These are phyloP conservation scores for Stictocephala bisonia DNA, from an alignment of 2,888 invertebrate genomes.

Conservation along the genomic window DNA sequence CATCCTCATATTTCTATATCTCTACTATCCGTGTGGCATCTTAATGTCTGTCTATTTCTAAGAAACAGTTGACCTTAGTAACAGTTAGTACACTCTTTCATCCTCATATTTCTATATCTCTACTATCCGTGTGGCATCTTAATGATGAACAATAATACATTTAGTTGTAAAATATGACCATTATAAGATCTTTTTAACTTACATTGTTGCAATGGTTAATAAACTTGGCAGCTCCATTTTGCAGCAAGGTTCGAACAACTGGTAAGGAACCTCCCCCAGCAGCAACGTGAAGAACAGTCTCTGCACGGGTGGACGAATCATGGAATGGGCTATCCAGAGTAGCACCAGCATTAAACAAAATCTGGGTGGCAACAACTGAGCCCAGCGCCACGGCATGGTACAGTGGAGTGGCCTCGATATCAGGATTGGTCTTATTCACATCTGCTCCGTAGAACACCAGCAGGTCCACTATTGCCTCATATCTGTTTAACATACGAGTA, in stretches of 20 bases:
- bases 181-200: too few relatives aligned
- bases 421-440: constrained; percentile 64
- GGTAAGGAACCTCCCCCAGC: constrained; percentile 67
- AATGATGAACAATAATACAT: too few relatives aligned
- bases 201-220: constrained; percentile 26
- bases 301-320: constrained; percentile 56
- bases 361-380: constrained; percentile 61
- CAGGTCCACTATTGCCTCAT: constrained; percentile 58
- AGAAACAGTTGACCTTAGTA: too few relatives aligned
- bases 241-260: constrained; percentile 68
- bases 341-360: constrained; percentile 63
- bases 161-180: too few relatives aligned
- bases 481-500: constrained; percentile 12
- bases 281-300: constrained; percentile 69
- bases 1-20: too few relatives aligned
- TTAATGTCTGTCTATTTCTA: too few relatives aligned
- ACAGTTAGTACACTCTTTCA: too few relatives aligned
- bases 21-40: too few relatives aligned
- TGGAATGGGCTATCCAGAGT: constrained; percentile 58
- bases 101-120: too few relatives aligned
- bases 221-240: constrained; percentile 23
- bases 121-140: too few relatives aligned
- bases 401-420: constrained; percentile 65
- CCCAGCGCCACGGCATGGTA: constrained; percentile 64
- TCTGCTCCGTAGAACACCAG: constrained; percentile 66